Base-by-base conservation (phyloP, 2,797 vertebrate genomes). In the Limosa lapponica region DNA sequence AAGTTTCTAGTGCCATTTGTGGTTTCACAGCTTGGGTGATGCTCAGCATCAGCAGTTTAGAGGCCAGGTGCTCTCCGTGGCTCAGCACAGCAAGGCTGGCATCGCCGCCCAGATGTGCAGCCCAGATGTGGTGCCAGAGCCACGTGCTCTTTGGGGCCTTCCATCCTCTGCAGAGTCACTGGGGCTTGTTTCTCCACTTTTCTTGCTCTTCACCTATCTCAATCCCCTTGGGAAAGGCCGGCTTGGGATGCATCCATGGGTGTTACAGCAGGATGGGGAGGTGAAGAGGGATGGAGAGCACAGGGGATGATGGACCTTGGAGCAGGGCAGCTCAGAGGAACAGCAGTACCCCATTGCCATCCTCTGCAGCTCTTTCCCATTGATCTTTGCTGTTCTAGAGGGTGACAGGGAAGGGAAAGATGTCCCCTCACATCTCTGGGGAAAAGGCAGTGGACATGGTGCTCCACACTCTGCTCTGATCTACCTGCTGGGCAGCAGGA, bases 1-100 rank as follows among this genome's bases (percentile, higher is more conserved):
- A 95, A 92, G 92, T 94, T 97, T 97, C 93, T 97, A 85, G 93
- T 94, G 88, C 48, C 2, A 61, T 91, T 93, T 96, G 92, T 72
- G 92, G 92, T 94, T 96, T 93, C 5, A 4, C 86, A 51, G 82
- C 74, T 82, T 73, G 1, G 2, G 39, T 16, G 16, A 90, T 64
- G 43, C 62, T 83, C 61, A 32, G 80, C 62, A 59, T 91, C 90
- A 92, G 93, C 95, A 90, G 13, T 84, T 94, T 37, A 1, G 30
- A 49, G 55, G 52, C 28, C 1, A 8, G n/a, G 46, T 36, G 32
- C 89, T 88, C 70, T 69, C 52, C 2, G 3, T 67, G 89, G 74
- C 77, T 81, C 72, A 44, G 67, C 62, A 18, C 18, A 39, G 58
- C 41, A 16, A 39, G 37, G 39, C 39, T 95, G 71, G 55, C 48